A percentile compares a stretch with the other conserved stretches of the same genome.
phyloP scores from a whole-genome alignment of 1,140 invertebrate species.

The Atta texana region DNA sequence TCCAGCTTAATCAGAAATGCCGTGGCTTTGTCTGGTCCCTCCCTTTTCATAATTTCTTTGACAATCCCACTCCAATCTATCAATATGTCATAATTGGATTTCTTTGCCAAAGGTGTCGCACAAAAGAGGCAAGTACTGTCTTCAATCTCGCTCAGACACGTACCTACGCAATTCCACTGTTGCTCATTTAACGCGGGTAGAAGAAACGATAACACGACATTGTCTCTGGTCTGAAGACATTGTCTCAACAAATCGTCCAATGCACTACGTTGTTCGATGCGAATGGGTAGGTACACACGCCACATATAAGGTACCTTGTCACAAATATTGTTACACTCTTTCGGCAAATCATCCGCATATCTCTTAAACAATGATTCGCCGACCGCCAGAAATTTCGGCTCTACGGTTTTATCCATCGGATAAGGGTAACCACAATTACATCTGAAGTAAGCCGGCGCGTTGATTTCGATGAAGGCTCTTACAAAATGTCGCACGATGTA shows the following conservation, averaged over 20 bases:
- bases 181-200: constrained; percentile 74
- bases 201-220: constrained; percentile 76
- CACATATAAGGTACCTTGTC: constrained; percentile 88
- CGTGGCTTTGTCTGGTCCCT: constrained; percentile 78
- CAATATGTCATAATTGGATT: constrained; percentile 54
- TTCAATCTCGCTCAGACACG: constrained; percentile 74
- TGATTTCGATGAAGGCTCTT: constrained; percentile 80
- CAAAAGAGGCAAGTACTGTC: constrained; percentile 80
- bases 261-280: constrained; percentile 61
- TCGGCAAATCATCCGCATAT: constrained; percentile 67
- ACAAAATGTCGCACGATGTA: constrained; percentile 74
- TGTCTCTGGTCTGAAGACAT: constrained; percentile 81
- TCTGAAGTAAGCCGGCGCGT: constrained; percentile 68
- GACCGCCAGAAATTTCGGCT: constrained; percentile 80
- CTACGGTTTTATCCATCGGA: constrained; percentile 59
- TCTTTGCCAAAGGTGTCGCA: constrained; percentile 61
- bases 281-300: constrained; percentile 80
- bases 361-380: constrained; percentile 78
- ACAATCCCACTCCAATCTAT: constrained; percentile 81
- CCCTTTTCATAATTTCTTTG: constrained; percentile 77
- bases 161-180: constrained; percentile 76
- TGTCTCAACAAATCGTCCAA: constrained; percentile 71
- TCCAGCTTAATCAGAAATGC: constrained; percentile 79
- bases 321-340: constrained; percentile 82
- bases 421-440: constrained; percentile 79